Evolutionary conservation across 1,140 invertebrate genomes (phyloP).

Genomic region (Episyrphus balteatus): DNA sequence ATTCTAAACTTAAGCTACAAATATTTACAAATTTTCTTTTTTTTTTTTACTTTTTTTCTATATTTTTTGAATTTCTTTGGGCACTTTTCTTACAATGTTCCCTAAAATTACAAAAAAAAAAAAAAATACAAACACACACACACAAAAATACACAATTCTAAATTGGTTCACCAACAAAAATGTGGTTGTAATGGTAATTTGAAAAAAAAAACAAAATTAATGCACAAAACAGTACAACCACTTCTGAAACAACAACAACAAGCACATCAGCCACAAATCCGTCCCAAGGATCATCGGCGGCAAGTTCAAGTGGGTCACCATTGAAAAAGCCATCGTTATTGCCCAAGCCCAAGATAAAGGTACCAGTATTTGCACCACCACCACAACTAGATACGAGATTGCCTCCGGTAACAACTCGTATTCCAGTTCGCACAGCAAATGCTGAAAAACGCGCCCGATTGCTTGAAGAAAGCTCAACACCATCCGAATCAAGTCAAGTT

Average conservation of each 20-base stretch:
- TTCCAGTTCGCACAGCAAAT: constrained; percentile 33
- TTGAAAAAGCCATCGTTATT: constrained; percentile 28
- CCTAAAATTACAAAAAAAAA: no score
- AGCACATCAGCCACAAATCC: background rate
- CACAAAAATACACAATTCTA: background rate
- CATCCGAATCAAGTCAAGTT: background rate
- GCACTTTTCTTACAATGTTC: no score
- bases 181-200: background rate
- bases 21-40: no score
- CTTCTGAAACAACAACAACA: background rate
- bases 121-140: background rate
- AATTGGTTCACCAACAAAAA: constrained; percentile 5
- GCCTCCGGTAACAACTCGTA: constrained; percentile 19
- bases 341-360: constrained; percentile 36
- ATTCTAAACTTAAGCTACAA: no score
- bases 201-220: background rate
- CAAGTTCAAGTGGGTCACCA: background rate
- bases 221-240: background rate
- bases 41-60: no score
- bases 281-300: background rate
- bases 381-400: background rate
- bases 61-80: no score
- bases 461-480: constrained; percentile 19
- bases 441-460: constrained; percentile 27
- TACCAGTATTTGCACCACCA: constrained; percentile 6